Evolutionary conservation across 1,140 invertebrate species (phyloP).

Genomic region (Tetramorium simillimum): DNA sequence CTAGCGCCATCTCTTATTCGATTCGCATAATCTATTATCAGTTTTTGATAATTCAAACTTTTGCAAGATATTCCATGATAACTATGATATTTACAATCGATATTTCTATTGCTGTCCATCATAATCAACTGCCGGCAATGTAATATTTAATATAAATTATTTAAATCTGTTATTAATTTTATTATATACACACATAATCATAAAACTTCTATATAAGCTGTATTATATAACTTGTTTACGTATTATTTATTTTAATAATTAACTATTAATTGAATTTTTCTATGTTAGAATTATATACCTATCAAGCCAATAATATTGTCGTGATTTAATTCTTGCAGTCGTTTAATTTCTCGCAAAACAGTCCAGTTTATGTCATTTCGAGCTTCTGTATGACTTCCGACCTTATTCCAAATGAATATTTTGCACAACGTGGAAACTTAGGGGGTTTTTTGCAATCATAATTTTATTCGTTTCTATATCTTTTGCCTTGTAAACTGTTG

Average conservation of each 20-base stretch:
- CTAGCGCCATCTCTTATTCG: background rate
- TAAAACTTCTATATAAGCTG: too few species aligned
- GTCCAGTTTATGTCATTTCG: slow-evolving; percentile 99
- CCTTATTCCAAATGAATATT: too few species aligned
- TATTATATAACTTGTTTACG: too few species aligned
- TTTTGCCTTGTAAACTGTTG: too few species aligned
- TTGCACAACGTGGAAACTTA: too few species aligned
- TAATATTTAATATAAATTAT: too few species aligned
- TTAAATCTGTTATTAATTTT: background rate
- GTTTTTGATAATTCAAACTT: background rate
- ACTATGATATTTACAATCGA: background rate
- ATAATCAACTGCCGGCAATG: background rate
- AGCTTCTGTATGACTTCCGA: slow-evolving; percentile 96
- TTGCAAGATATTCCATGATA: background rate
- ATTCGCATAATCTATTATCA: background rate
- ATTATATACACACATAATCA: too few species aligned
- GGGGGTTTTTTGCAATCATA: too few species aligned
- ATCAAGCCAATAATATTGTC: slow-evolving; percentile 97
- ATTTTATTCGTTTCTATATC: too few species aligned
- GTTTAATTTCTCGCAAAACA: slow-evolving; percentile 98
- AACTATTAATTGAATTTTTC: background rate
- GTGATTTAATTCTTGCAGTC: slow-evolving; percentile 98
- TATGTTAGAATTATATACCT: slow-evolving; percentile 82
- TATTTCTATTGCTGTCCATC: background rate
- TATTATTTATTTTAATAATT: too few species aligned